phyloP scores from a whole-genome alignment of 2,113 vertebrate species.

The Eretmochelys imbricata region DNA sequence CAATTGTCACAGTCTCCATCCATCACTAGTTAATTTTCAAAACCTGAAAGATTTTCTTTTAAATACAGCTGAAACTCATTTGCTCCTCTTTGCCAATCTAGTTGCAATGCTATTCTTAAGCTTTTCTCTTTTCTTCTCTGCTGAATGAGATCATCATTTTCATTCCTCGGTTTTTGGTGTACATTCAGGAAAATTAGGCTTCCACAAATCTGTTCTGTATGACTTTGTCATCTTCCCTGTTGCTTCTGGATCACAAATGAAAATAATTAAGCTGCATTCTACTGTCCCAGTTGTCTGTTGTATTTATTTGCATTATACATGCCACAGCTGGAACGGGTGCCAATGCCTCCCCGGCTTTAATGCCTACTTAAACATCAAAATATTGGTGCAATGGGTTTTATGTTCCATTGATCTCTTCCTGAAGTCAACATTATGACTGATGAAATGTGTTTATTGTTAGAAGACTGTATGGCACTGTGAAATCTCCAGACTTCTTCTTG shows the following conservation, averaged over 20 bases:
- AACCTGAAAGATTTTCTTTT: slow-evolving; percentile 64
- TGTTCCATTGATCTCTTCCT: slow-evolving; percentile 1
- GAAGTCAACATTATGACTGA: not conserved
- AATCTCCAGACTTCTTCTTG: not conserved
- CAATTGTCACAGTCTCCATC: slow-evolving; percentile 67
- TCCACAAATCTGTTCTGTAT: not conserved
- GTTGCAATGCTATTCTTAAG: slow-evolving; percentile 16
- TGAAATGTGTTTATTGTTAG: not conserved
- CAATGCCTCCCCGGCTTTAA: not conserved
- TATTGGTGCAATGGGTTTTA: slow-evolving; percentile 15
- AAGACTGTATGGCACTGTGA: not conserved
- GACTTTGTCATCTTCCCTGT: not conserved
- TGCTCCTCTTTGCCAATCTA: slow-evolving; percentile 52
- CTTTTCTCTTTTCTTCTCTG: slow-evolving; percentile 4
- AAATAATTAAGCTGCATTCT: slow-evolving; percentile 36
- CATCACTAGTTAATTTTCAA: slow-evolving; percentile 58
- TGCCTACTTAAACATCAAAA: not conserved
- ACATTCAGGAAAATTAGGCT: slow-evolving; percentile 24
- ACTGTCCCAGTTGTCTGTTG: not conserved
- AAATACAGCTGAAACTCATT: slow-evolving; percentile 70
- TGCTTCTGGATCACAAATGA: slow-evolving; percentile 37
- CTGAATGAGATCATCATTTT: not conserved
- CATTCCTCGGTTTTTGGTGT: slow-evolving; percentile 31
- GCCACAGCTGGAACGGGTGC: slow-evolving; percentile 11
- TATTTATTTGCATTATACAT: slow-evolving; percentile 44